phyloP scores from a whole-genome alignment of 2,888 invertebrate species.

The Ophion ellenae region DNA sequence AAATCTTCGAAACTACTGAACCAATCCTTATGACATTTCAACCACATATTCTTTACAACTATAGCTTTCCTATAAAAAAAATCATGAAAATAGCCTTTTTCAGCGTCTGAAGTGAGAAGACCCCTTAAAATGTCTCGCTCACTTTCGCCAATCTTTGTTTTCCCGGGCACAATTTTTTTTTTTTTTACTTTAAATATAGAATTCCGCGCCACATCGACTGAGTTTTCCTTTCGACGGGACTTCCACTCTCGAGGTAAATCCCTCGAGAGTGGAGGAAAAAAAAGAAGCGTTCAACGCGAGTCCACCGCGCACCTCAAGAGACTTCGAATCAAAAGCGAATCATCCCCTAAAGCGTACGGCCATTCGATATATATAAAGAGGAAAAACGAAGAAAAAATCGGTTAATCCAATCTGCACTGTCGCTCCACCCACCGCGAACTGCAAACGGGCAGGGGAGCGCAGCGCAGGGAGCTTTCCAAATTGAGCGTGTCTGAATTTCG shows the following conservation, averaged over 20 bases:
- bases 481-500: constrained; percentile 45
- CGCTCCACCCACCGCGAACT: background rate
- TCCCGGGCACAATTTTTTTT: background rate
- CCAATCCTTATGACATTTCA: too few relatives aligned
- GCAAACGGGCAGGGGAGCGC: background rate
- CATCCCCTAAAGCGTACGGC: background rate
- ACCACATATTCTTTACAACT: too few relatives aligned
- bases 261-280: background rate
- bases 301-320: background rate
- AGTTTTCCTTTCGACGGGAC: background rate
- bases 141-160: background rate
- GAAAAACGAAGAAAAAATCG: background rate
- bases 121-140: background rate
- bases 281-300: background rate
- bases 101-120: background rate
- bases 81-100: too few relatives aligned
- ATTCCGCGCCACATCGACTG: background rate
- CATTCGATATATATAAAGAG: background rate
- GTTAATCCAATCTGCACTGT: constrained; percentile 13
- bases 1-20: too few relatives aligned
- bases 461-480: constrained; percentile 19
- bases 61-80: too few relatives aligned
- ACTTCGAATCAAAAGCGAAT: background rate
- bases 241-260: background rate
- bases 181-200: background rate